phyloP scores from a whole-genome alignment of 1,140 invertebrate species.

The Pseudomyrmex pallidus region DNA sequence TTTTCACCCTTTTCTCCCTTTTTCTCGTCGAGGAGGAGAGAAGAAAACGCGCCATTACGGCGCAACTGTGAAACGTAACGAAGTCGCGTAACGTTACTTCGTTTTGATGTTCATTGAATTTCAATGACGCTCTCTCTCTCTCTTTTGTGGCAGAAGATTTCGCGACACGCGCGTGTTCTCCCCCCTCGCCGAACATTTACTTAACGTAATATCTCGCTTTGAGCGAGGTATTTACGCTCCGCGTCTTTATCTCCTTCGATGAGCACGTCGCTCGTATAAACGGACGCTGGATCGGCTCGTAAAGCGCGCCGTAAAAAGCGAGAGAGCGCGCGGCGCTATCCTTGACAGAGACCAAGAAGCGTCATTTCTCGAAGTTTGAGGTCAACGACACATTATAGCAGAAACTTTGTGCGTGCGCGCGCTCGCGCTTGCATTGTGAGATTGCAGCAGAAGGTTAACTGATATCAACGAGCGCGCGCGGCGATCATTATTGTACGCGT shows the following conservation, averaged over 20 bases:
- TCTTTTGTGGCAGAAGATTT: too few species aligned
- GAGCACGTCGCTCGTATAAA: not conserved
- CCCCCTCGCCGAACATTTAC: slow-evolving; percentile 4
- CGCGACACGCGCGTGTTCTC: not conserved
- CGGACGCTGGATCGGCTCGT: slow-evolving; percentile 18
- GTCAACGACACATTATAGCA: slow-evolving; percentile 8
- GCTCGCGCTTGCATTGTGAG: not conserved
- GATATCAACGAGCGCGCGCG: slow-evolving; percentile 26
- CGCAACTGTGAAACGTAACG: slow-evolving; percentile 27
- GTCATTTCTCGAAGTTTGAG: slow-evolving; percentile 26
- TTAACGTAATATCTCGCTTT: slow-evolving; percentile 30
- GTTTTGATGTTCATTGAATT: slow-evolving; percentile 53
- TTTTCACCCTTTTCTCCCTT: not conserved
- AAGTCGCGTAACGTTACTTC: slow-evolving; percentile 38
- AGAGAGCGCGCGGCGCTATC: not conserved
- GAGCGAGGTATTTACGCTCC: slow-evolving; percentile 14
- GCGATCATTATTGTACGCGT: not conserved
- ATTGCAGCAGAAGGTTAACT: slow-evolving; percentile 12
- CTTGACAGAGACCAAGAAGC: slow-evolving; percentile 50
- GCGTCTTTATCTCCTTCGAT: slow-evolving; percentile 10
- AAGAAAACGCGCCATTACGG: not conserved
- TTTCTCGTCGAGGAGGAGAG: too few species aligned
- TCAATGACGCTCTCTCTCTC: slow-evolving; percentile 7
- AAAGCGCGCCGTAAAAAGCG: slow-evolving; percentile 5
- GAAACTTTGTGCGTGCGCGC: not conserved